Evolutionary conservation across 2,888 invertebrate species (phyloP), one percentile per base, ranked within the genome.

Genomic region (Leucophenga maculata): DNA sequence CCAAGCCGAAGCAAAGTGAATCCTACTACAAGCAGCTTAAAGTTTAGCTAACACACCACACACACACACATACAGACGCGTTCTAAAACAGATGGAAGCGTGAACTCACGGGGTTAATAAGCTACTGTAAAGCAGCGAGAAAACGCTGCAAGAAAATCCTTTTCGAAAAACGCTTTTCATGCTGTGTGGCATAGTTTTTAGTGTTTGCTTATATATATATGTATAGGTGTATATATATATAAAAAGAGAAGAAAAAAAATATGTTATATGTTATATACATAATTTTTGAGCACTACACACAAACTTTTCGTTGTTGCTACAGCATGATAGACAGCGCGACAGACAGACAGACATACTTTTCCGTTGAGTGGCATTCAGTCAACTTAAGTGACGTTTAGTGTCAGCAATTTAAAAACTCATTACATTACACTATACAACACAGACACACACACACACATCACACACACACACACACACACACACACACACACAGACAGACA

Each of bases 321-420:
- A n/a, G 57, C 4, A 26, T 39, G 3, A 31, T 32, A 31, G 16
- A 9, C 26, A 44, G 31, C 16, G 0, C 0, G n/a, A n/a, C 18
- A 14, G 32, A 60, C 18, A 32, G 18, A 60, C 20, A 26, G 18
- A 31, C 32, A 39, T 31, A 39, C 32, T 18, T 18, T 60, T 18
- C 14, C 31, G 57, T 57, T 57, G 57, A 57, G 57, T 57, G 26
- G 57, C 57, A 57, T 57, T 57, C 57, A 57, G 55, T 32, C 57
- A 55, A 57, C 67, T 57, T 67, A 67, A 67, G 54, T 57, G 67
- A 22, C 67, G 57, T 57, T 67, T 67, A 67, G 67, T 67, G 67
- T 67, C 67, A 57, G 66, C 66, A 66, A 50, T 66, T 66, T 66
- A 66, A 66, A 66, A 57, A 57, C 57, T 57, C 57, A 57, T 57